Conservation (phyloP, 2,888 invertebrate species). For the Eustalomyia histrio region DNA sequence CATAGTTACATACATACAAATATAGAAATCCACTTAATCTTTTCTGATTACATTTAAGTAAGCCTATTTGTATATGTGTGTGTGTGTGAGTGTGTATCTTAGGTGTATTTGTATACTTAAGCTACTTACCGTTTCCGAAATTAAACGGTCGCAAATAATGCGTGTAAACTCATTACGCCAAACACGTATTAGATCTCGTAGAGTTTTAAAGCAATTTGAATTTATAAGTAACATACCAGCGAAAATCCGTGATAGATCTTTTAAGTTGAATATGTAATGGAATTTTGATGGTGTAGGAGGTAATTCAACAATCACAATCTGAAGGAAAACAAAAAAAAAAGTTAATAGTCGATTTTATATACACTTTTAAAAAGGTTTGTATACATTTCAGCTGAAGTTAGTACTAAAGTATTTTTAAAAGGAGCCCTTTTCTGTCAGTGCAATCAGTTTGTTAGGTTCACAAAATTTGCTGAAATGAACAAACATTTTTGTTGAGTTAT, state of each 20-base stretch:
- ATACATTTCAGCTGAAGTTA: too few relatives aligned
- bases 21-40: slow-evolving; percentile 16
- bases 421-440: too few relatives aligned
- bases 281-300: slow-evolving; percentile 96
- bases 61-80: slow-evolving; percentile 9
- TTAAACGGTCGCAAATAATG: slow-evolving; percentile 92
- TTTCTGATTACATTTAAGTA: slow-evolving; percentile 23
- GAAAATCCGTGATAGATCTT: slow-evolving; percentile 92
- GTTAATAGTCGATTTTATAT: too few relatives aligned
- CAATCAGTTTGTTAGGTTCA: too few relatives aligned
- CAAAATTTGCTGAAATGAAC: too few relatives aligned
- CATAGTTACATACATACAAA: background rate
- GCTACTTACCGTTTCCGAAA: slow-evolving; percentile 82
- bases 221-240: slow-evolving; percentile 90
- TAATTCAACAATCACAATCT: slow-evolving; percentile 87
- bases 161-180: slow-evolving; percentile 95
- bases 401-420: too few relatives aligned
- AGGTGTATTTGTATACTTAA: background rate
- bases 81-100: background rate
- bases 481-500: too few relatives aligned
- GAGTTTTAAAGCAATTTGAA: slow-evolving; percentile 84
- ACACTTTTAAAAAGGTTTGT: too few relatives aligned
- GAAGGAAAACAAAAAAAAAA: slow-evolving; percentile 46
- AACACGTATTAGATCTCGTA: slow-evolving; percentile 87
- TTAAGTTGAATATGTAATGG: slow-evolving; percentile 96